Conservation (phyloP, 2,797 vertebrate genomes). For the Crocodylus rhombifer region DNA sequence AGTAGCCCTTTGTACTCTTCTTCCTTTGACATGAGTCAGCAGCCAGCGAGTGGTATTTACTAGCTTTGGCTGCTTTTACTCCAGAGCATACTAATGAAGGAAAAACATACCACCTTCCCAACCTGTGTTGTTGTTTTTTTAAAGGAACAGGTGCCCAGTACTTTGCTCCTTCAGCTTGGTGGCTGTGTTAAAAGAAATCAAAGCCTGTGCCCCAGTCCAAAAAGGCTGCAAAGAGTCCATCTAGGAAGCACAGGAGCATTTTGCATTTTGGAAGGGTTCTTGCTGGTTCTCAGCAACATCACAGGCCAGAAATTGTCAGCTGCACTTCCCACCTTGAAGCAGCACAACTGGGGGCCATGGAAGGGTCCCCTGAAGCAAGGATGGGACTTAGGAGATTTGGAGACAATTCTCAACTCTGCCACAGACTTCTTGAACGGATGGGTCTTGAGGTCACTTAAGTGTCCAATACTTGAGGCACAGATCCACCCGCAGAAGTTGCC, state of each 20-base stretch:
- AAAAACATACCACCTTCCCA: neutral
- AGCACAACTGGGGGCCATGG: neutral
- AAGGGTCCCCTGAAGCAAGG: neutral
- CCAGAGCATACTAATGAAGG: neutral
- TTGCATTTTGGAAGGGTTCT: neutral
- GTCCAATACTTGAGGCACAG: too few relatives aligned
- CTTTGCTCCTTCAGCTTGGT: too few relatives aligned
- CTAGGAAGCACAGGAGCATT: neutral
- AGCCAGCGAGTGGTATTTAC: neutral
- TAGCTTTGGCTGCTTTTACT: neutral
- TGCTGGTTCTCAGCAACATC: neutral
- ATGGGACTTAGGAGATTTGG: neutral
- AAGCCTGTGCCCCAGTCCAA: neutral
- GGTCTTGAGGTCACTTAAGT: too few relatives aligned
- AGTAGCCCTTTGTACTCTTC: neutral
- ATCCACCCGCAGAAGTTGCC: too few relatives aligned
- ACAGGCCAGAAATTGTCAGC: neutral
- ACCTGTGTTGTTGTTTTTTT: neutral
- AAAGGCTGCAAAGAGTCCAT: neutral
- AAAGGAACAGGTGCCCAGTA: neutral
- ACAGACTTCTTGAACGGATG: neutral
- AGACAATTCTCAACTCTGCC: neutral
- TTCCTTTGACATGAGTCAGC: neutral
- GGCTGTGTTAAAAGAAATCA: neutral
- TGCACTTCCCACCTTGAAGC: neutral